Evolutionary conservation across 2,797 vertebrate genomes (phyloP).

Genomic region (Manis javanica): DNA sequence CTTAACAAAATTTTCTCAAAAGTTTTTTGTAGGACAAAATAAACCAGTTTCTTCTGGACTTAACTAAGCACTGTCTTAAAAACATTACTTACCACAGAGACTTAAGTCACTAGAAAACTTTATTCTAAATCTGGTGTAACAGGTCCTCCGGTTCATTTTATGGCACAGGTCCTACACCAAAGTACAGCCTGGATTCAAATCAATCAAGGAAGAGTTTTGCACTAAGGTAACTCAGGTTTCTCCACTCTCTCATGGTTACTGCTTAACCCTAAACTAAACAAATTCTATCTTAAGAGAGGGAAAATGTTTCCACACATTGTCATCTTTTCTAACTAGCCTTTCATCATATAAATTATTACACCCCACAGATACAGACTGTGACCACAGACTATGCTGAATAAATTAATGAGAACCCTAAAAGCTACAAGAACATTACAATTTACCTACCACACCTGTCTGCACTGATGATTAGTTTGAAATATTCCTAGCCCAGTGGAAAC

Average conservation of each 20-base stretch:
- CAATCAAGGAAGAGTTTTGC: background rate
- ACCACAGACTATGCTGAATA: background rate
- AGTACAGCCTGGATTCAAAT: background rate
- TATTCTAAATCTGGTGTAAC: background rate
- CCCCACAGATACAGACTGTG: background rate
- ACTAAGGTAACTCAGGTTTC: background rate
- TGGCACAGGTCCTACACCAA: background rate
- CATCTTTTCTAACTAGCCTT: conserved; percentile 16
- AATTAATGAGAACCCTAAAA: background rate
- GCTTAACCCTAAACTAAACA: conserved; percentile 24
- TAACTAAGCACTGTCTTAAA: background rate
- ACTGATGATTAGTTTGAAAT: background rate
- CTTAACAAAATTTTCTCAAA: conserved; percentile 1
- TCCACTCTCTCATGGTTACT: background rate
- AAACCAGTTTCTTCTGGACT: background rate
- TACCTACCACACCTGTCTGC: background rate
- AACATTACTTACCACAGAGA: background rate
- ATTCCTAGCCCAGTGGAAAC: background rate
- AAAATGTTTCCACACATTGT: background rate
- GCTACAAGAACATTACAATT: background rate
- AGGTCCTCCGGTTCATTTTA: background rate
- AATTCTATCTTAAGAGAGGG: background rate
- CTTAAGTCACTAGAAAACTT: background rate
- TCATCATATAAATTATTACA: conserved; percentile 11
- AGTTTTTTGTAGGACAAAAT: background rate